Conservation (phyloP, 2,797 vertebrate genomes). For the Psittacula derbiana region DNA sequence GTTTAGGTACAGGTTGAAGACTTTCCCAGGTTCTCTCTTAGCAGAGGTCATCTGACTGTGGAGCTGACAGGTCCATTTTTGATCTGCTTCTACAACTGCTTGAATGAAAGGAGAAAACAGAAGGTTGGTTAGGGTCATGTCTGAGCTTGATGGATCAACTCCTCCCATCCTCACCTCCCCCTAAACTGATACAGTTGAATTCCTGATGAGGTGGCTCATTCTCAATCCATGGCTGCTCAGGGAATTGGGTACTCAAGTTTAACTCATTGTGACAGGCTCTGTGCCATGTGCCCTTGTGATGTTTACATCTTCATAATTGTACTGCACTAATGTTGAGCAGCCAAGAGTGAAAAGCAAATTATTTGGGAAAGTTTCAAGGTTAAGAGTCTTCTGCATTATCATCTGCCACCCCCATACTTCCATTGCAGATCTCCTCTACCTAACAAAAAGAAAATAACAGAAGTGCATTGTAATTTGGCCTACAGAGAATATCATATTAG, state of each 20-base stretch:
- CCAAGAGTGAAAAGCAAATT: slow-evolving; percentile 45
- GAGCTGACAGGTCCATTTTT: background rate
- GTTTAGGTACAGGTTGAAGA: background rate
- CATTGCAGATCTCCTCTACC: background rate
- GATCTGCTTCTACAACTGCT: background rate
- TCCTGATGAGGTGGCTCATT: slow-evolving; percentile 39
- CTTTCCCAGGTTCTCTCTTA: background rate
- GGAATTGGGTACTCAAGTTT: slow-evolving; percentile 7
- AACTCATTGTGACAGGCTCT: slow-evolving; percentile 55
- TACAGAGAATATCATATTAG: too few species aligned
- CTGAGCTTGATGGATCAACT: slow-evolving; percentile 27
- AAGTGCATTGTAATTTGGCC: too few species aligned
- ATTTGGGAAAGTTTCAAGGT: slow-evolving; percentile 41
- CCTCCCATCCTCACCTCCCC: background rate
- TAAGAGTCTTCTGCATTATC: background rate
- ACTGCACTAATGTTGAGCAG: slow-evolving; percentile 39
- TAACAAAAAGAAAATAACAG: background rate
- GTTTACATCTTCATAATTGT: slow-evolving; percentile 64
- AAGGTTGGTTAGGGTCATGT: background rate
- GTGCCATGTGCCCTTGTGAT: slow-evolving; percentile 35
- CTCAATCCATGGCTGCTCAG: background rate
- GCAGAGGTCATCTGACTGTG: background rate
- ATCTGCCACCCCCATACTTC: background rate
- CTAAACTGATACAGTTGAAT: slow-evolving; percentile 24
- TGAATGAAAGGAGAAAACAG: background rate